Conservation (phyloP, 1,140 invertebrate genomes). For the Brachionus rubens region DNA sequence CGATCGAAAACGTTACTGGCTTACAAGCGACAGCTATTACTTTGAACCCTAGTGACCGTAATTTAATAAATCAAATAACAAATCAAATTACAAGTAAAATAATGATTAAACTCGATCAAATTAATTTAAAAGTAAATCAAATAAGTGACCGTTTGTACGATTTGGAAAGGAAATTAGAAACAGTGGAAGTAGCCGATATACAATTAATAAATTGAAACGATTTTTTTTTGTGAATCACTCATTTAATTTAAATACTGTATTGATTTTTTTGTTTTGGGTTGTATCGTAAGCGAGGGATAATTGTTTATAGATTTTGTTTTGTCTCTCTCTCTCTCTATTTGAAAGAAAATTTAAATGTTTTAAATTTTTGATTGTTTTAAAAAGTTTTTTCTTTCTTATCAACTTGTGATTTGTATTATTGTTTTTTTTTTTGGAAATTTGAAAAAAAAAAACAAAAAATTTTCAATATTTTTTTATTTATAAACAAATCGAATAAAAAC, state of each 20-base stretch:
- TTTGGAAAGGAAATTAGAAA: slow-evolving; percentile 40
- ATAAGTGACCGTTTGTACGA: slow-evolving; percentile 41
- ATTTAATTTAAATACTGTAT: not conserved
- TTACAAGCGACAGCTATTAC: not conserved
- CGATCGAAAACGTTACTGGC: not conserved
- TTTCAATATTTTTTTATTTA: too few relatives aligned
- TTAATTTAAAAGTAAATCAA: slow-evolving; percentile 32
- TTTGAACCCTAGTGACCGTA: not conserved
- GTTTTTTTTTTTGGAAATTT: too few relatives aligned
- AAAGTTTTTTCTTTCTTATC: too few relatives aligned
- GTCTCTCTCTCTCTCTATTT: not conserved
- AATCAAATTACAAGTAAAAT: slow-evolving; percentile 42
- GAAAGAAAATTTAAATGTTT: too few relatives aligned
- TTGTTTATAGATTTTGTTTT: not conserved
- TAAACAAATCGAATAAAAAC: too few relatives aligned
- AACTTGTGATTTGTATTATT: too few relatives aligned
- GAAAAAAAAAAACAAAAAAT: too few relatives aligned
- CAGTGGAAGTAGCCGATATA: slow-evolving; percentile 25
- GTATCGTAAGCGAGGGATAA: too few relatives aligned
- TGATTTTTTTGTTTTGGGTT: not conserved
- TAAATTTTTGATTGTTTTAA: too few relatives aligned
- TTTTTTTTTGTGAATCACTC: not conserved
- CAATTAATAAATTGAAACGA: slow-evolving; percentile 16
- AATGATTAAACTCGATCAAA: slow-evolving; percentile 41
- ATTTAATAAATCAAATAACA: slow-evolving; percentile 8